Conservation (phyloP, 1,140 invertebrate species). For the Limonius californicus region DNA sequence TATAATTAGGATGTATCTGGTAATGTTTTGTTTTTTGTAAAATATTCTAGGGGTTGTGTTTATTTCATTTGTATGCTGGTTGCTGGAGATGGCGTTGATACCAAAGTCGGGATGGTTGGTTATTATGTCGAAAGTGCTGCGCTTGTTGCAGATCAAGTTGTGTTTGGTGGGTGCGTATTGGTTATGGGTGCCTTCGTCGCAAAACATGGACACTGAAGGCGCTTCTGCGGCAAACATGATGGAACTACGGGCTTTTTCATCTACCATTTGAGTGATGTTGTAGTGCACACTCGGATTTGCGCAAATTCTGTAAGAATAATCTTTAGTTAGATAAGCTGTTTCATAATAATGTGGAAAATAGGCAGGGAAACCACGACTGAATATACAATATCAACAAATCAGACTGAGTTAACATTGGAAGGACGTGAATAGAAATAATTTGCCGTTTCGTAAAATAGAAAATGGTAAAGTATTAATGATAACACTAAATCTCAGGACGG, state of each 20-base stretch:
- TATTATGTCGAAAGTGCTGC: conserved; percentile 61
- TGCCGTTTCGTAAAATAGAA: too few species aligned
- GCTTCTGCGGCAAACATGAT: conserved; percentile 54
- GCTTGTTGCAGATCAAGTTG: conserved; percentile 59
- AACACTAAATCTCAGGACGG: too few species aligned
- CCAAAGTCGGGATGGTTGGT: conserved; percentile 56
- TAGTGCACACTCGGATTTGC: conserved; percentile 31
- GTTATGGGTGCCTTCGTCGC: conserved; percentile 59
- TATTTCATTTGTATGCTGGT: conserved; percentile 33
- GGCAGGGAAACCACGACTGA: too few species aligned
- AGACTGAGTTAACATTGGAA: too few species aligned
- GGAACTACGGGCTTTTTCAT: conserved; percentile 51
- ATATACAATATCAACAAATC: too few species aligned
- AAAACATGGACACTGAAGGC: conserved; percentile 55
- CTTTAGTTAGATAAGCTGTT: too few species aligned
- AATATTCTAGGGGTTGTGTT: conserved; percentile 46
- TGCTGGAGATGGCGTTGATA: conserved; percentile 10
- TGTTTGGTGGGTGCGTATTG: conserved; percentile 63
- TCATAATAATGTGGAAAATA: too few species aligned
- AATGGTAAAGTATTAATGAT: not conserved
- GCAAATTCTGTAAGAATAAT: conserved; percentile 40
- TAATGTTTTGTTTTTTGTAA: conserved; percentile 50
- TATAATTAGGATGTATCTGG: conserved; percentile 53
- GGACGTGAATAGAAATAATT: too few species aligned
- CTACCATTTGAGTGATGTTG: conserved; percentile 46